Evolutionary conservation across 2,888 invertebrate species (phyloP), one percentile per base, ranked within the genome.

Genomic region (Periphyllus acericola): DNA sequence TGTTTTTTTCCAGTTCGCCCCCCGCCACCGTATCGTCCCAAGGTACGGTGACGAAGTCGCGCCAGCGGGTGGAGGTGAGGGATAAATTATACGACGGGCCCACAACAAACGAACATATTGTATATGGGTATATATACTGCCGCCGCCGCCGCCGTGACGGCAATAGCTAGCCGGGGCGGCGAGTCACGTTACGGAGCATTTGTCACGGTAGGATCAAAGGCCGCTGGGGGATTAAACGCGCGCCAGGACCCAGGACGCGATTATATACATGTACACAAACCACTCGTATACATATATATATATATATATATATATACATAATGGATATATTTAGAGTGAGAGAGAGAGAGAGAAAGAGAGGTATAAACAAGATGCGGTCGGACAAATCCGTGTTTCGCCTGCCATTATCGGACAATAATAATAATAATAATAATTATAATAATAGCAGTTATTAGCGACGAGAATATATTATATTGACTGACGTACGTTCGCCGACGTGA

Each of bases 171-270:
- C 32, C 17, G 40, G 75, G 32, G 25, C 29, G 52, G 19, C 11
- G 78, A 78, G 85, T 85, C 78, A 85, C 78, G 78, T 78, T 78
- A 40, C 34, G 68, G 85, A 68, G 78, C 85, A 79, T 86, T 72
- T 86, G 79, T 86, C 85, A 85, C 85, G 76, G 55, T 21, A 36
- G 86, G 79, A 86, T 86, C 86, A 86, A 79, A 86, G 79, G 79
- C 79, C 86, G 86, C 79, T 71, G 40, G 78, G 86, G 86, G 86
- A 86, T 86, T 86, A 79, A 86, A 79, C 29, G 79, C 19, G 55
- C 55, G 25, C 25, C n/a, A 60, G 40, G 40, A 75, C 66, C 66
- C 60, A 40, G 78, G 78, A 68, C 76, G 74, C 1, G 66, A n/a
- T 46, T 46, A 46, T 46, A 46, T 46, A 46, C 9, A 36, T 36